phyloP scores from a whole-genome alignment of 2,113 vertebrate genomes.

The Mus spicilegus region DNA sequence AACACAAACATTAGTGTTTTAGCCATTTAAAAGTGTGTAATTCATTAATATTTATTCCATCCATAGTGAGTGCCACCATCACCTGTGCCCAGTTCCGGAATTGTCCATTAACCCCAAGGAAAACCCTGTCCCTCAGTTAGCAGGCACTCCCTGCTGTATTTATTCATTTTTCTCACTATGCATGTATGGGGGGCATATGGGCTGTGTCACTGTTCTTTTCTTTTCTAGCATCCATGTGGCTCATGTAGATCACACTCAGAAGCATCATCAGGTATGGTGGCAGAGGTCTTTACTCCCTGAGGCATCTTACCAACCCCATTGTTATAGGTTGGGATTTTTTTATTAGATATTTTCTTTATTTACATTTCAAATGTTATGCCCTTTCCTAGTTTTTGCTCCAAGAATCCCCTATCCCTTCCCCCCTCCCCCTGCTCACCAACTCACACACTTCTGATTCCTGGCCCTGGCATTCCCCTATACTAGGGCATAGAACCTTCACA shows the following conservation, averaged over 20 bases:
- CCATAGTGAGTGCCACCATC: neutral
- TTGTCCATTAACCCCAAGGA: neutral
- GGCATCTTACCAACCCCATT: neutral
- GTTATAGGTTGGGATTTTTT: neutral
- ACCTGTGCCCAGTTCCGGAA: neutral
- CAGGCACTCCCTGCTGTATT: neutral
- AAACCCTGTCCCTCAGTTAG: neutral
- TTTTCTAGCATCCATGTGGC: neutral
- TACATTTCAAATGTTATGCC: too few species aligned
- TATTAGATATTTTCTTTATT: too few species aligned
- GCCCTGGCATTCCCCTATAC: too few species aligned
- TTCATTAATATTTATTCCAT: neutral
- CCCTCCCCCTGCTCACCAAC: too few species aligned
- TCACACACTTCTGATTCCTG: too few species aligned
- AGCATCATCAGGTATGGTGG: too few species aligned
- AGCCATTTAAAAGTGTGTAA: neutral
- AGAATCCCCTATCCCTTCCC: too few species aligned
- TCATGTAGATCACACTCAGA: neutral
- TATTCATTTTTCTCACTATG: neutral
- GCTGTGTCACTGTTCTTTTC: neutral
- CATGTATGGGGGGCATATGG: neutral
- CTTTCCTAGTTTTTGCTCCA: too few species aligned
- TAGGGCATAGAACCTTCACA: too few species aligned
- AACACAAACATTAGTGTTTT: neutral
- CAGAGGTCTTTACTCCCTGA: neutral